phyloP scores from a whole-genome alignment of 2,888 invertebrate species.

The Clepsis dumicolana region DNA sequence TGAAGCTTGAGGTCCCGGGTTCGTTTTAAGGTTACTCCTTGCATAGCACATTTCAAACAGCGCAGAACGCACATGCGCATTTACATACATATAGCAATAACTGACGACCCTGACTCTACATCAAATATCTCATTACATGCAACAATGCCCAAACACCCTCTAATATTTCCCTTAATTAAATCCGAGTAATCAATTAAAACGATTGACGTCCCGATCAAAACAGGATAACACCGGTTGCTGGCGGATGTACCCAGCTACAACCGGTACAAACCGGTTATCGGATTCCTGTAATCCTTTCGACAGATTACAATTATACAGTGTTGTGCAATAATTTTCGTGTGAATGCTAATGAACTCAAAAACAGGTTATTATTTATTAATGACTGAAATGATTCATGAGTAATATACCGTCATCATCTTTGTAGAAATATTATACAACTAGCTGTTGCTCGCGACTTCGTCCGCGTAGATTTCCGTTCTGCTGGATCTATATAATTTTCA shows the following conservation, averaged over 20 bases:
- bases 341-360: not conserved
- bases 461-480: too few relatives aligned
- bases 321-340: not conserved
- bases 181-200: constrained; percentile 14
- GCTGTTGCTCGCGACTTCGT: too few relatives aligned
- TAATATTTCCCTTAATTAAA: constrained; percentile 16
- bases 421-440: too few relatives aligned
- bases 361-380: not conserved
- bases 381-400: too few relatives aligned
- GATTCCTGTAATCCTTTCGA: constrained; percentile 14
- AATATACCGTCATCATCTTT: too few relatives aligned
- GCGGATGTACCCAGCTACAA: constrained; percentile 12
- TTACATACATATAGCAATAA: too few relatives aligned
- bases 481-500: too few relatives aligned
- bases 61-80: too few relatives aligned
- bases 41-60: too few relatives aligned
- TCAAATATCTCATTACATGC: not conserved
- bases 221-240: constrained; percentile 7
- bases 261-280: constrained; percentile 4
- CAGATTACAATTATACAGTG: constrained; percentile 8
- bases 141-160: not conserved
- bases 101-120: not conserved
- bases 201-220: constrained; percentile 19
- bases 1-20: too few relatives aligned
- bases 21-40: too few relatives aligned